phyloP scores from a whole-genome alignment of 1,140 invertebrate genomes.

The Pentalonia nigronervosa region DNA sequence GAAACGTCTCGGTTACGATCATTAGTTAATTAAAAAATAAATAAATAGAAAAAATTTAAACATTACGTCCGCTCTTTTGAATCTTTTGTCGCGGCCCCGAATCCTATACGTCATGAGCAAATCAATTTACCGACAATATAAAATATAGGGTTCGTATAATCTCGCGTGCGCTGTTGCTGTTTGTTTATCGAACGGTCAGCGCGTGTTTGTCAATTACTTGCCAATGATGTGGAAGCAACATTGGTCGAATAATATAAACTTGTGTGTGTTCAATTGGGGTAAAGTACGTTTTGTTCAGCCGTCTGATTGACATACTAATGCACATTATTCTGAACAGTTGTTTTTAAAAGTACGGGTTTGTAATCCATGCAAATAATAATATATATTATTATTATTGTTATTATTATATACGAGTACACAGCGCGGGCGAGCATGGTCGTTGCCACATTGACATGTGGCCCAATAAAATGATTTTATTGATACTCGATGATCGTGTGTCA shows the following conservation, averaged over 20 bases:
- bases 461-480: background rate
- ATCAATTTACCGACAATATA: constrained; percentile 44
- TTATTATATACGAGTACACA: too few species aligned
- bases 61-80: constrained; percentile 33
- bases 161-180: background rate
- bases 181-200: constrained; percentile 33
- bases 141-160: constrained; percentile 15
- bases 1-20: background rate
- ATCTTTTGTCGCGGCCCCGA: constrained; percentile 25
- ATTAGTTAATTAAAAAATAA: constrained; percentile 36
- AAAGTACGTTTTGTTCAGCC: background rate
- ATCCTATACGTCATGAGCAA: constrained; percentile 23
- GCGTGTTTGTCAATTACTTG: constrained; percentile 42
- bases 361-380: background rate
- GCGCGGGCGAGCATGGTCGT: background rate
- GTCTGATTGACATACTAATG: constrained; percentile 33
- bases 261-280: background rate
- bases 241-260: constrained; percentile 11
- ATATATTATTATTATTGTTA: background rate
- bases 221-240: constrained; percentile 26
- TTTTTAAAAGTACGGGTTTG: constrained; percentile 2
- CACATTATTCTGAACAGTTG: constrained; percentile 9
- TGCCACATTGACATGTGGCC: background rate
- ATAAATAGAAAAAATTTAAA: constrained; percentile 30
- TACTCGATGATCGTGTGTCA: background rate